A percentile compares a stretch with the other conserved stretches of the same genome.
Evolutionary conservation across 1,140 invertebrate species (phyloP).

Genomic region (Habropoda laboriosa): DNA sequence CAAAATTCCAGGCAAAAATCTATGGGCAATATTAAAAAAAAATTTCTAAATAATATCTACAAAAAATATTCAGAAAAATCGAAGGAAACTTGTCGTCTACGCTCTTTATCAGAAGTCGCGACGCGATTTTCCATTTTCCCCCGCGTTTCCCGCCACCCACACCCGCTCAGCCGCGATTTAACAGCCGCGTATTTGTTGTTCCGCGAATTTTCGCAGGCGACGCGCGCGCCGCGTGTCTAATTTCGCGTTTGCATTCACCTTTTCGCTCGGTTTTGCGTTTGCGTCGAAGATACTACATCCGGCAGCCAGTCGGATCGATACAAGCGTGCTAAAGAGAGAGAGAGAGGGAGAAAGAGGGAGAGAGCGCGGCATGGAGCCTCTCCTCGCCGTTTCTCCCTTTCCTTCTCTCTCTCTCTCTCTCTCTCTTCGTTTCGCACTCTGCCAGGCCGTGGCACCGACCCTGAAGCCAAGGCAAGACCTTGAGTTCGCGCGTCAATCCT

Average conservation of each 20-base stretch:
- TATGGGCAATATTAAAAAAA: too few species aligned
- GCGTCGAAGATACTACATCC: conserved; percentile 69
- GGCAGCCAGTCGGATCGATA: conserved; percentile 66
- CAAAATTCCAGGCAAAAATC: too few species aligned
- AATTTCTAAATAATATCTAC: too few species aligned
- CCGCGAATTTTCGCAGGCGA: neutral
- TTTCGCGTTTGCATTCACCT: conserved; percentile 59
- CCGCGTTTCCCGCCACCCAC: neutral
- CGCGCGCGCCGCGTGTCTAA: conserved; percentile 56
- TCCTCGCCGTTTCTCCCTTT: too few species aligned
- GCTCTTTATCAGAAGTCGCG: neutral
- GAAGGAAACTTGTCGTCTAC: neutral
- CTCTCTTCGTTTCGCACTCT: conserved; percentile 18
- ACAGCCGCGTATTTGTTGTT: neutral
- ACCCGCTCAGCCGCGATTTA: neutral
- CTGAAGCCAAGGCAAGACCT: conserved; percentile 69
- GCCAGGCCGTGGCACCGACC: conserved; percentile 61
- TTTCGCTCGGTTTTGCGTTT: conserved; percentile 57
- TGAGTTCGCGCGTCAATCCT: conserved; percentile 58
- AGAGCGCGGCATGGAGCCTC: neutral
- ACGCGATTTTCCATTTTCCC: neutral
- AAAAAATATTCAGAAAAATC: neutral
- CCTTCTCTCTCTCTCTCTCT: conserved; percentile 30
- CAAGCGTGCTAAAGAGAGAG: conserved; percentile 48
- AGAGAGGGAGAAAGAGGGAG: neutral